Conservation (phyloP, 2,797 vertebrate genomes). For the Anguilla megastoma region DNA sequence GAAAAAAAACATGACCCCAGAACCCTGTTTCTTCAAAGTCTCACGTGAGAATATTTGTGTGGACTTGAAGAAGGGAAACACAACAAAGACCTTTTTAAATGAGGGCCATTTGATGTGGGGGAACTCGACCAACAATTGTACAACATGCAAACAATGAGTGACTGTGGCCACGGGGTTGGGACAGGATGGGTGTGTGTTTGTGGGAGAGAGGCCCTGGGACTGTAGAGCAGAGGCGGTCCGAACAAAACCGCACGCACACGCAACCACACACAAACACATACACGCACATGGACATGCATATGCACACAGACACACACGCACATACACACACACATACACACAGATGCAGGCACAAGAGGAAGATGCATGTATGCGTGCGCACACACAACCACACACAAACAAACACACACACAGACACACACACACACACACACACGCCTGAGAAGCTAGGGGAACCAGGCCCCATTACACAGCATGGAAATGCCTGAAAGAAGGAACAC, state of each 20-base stretch:
- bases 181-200: slow-evolving; percentile 11
- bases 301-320: background rate
- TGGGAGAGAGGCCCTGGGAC: background rate
- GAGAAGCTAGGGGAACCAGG: background rate
- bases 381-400: background rate
- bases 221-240: background rate
- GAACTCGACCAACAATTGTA: background rate
- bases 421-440: background rate
- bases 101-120: background rate
- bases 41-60: background rate
- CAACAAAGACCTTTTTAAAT: background rate
- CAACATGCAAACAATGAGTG: background rate
- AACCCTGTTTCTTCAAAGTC: background rate
- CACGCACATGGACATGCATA: background rate
- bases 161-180: background rate
- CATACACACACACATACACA: background rate
- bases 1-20: background rate
- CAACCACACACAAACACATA: too few species aligned
- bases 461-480: background rate
- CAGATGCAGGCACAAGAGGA: background rate
- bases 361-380: too few species aligned
- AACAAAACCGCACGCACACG: background rate
- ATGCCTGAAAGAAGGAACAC: background rate
- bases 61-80: background rate
- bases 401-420: too few species aligned